A percentile compares a stretch with the other conserved stretches of the same genome.
Evolutionary conservation across 2,797 vertebrate genomes (phyloP).

Genomic region (Gadopsis bispinosus): DNA sequence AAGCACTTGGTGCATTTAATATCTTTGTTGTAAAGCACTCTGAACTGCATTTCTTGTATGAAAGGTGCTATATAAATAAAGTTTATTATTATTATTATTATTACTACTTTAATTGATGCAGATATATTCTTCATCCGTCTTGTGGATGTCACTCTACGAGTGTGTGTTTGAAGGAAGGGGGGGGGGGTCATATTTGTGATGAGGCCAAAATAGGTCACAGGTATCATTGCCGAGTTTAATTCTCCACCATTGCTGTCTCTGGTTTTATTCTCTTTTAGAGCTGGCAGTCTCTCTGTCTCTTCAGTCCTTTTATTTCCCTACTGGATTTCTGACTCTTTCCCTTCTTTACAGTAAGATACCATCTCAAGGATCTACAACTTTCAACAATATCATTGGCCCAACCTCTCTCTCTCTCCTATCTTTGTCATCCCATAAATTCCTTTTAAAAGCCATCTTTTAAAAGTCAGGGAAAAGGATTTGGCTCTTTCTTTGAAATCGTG

Average conservation of each 20-base stretch:
- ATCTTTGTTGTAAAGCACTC: too few relatives aligned
- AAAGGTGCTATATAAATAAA: too few relatives aligned
- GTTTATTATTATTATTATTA: too few relatives aligned
- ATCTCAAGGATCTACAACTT: conserved; percentile 24
- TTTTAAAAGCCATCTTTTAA: conserved; percentile 19
- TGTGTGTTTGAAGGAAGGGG: conserved; percentile 13
- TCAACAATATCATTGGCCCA: conserved; percentile 5
- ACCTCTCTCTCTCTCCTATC: not conserved
- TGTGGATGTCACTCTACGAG: conserved; percentile 33
- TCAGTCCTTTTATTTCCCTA: conserved; percentile 5
- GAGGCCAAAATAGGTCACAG: conserved; percentile 59
- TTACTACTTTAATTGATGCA: conserved; percentile 49
- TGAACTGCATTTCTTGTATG: too few relatives aligned
- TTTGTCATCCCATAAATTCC: not conserved
- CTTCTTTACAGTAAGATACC: conserved; percentile 3
- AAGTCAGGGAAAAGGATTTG: conserved; percentile 31
- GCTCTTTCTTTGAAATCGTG: conserved; percentile 44
- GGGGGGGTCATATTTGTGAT: conserved; percentile 15
- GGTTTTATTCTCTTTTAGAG: conserved; percentile 45
- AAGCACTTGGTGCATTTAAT: too few relatives aligned
- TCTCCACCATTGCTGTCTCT: conserved; percentile 57
- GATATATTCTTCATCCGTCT: conserved; percentile 64
- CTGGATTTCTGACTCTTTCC: conserved; percentile 1
- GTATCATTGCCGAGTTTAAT: conserved; percentile 58
- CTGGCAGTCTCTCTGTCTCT: conserved; percentile 28